A percentile compares a stretch with the other conserved stretches of the same genome.
These are phyloP conservation scores for Calyptommatus sinebrachiatus DNA, from an alignment of 2,113 vertebrate genomes.

Conservation along the genomic window DNA sequence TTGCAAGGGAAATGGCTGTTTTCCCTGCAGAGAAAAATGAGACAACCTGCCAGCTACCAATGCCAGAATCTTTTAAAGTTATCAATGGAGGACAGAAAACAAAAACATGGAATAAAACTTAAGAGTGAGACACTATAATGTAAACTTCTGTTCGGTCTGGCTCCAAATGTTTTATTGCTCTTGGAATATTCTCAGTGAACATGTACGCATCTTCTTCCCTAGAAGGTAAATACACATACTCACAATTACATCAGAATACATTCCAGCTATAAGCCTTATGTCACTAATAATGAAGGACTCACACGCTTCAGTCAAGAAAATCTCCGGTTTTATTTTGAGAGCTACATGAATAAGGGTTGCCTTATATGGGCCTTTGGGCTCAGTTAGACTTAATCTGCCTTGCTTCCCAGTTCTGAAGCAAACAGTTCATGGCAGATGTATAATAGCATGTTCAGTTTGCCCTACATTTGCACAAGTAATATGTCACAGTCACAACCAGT, in stretches of 20 bases:
- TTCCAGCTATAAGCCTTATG: not conserved
- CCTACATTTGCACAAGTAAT: no score
- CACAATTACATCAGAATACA: constrained; percentile 35
- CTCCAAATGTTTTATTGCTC: constrained; percentile 49
- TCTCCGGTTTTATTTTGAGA: constrained; percentile 6
- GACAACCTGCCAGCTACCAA: constrained; percentile 39
- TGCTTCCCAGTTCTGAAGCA: no score
- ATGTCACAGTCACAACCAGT: no score
- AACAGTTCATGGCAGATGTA: no score
- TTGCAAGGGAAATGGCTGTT: constrained; percentile 39
- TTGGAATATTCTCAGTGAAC: constrained; percentile 44
- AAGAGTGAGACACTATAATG: constrained; percentile 33
- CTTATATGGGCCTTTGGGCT: no score
- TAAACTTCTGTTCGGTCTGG: constrained; percentile 44
- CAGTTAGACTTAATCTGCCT: no score
- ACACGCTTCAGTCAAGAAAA: constrained; percentile 6
- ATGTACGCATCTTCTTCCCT: constrained; percentile 39
- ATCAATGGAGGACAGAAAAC: constrained; percentile 25
- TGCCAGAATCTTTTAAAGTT: constrained; percentile 38
- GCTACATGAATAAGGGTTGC: not conserved
- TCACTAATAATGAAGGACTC: constrained; percentile 26
- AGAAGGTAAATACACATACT: constrained; percentile 15
- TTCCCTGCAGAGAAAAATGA: constrained; percentile 30
- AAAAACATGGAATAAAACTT: constrained; percentile 26
- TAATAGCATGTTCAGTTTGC: no score